Evolutionary conservation across 2,888 invertebrate species (phyloP).

Genomic region (Chymomyza fuscimana): DNA sequence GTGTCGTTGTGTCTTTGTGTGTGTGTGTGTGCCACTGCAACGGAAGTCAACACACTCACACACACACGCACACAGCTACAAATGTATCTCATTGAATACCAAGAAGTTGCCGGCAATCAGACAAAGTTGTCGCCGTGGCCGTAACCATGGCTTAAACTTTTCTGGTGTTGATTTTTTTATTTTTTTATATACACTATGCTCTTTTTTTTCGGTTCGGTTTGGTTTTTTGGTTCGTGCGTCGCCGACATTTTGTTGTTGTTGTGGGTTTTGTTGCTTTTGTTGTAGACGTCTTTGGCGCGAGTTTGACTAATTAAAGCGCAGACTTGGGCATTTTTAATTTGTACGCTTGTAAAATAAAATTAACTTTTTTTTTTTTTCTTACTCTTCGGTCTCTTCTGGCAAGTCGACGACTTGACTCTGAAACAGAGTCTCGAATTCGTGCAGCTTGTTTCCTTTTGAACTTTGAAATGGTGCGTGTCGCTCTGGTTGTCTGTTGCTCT

Average conservation of each 20-base stretch:
- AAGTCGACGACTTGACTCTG: constrained; percentile 16
- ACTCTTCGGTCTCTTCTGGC: not conserved
- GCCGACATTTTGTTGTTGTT: constrained; percentile 11
- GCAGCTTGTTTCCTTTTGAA: constrained; percentile 76
- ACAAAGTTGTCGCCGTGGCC: constrained; percentile 60
- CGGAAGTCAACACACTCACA: constrained; percentile 59
- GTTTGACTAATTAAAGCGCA: constrained; percentile 76
- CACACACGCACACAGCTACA: constrained; percentile 10
- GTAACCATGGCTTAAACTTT: constrained; percentile 36
- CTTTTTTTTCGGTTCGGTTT: constrained; percentile 17
- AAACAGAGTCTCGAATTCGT: constrained; percentile 49
- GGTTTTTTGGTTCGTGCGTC: constrained; percentile 54
- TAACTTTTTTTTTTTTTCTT: constrained; percentile 45
- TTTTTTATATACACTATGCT: not conserved
- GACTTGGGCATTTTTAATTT: constrained; percentile 75
- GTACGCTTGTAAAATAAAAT: constrained; percentile 74
- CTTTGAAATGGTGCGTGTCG: constrained; percentile 65
- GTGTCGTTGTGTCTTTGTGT: constrained; percentile 24
- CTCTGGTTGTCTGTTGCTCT: constrained; percentile 2
- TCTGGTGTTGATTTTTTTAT: constrained; percentile 7
- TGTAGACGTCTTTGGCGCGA: constrained; percentile 67
- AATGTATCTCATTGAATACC: constrained; percentile 41
- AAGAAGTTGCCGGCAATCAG: constrained; percentile 59
- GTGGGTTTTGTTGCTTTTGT: constrained; percentile 22
- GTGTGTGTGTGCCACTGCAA: constrained; percentile 46